These are phyloP conservation scores for Diplogasteroides magnus DNA, from an alignment of 1,140 invertebrate genomes.

Conservation along the genomic window DNA sequence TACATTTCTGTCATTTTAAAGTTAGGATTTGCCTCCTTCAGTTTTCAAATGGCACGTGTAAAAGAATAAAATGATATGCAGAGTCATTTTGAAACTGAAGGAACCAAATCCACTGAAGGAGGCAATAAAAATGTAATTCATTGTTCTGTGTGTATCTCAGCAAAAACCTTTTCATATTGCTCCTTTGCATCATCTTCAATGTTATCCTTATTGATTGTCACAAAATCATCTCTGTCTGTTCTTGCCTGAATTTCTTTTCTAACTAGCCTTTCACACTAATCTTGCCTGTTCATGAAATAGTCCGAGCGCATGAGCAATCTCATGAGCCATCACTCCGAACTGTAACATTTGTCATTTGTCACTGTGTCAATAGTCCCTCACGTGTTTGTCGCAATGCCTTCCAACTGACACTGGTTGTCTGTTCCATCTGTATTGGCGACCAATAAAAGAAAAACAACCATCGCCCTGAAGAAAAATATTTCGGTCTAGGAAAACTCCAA, in stretches of 20 bases:
- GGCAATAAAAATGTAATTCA: too few species aligned
- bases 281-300: background rate
- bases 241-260: background rate
- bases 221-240: background rate
- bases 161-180: background rate
- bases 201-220: background rate
- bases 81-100: too few species aligned
- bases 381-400: background rate
- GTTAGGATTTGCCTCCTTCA: too few species aligned
- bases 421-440: background rate
- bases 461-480: background rate
- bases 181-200: background rate
- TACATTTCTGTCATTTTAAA: too few species aligned
- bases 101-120: too few species aligned
- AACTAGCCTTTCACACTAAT: too few species aligned
- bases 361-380: background rate
- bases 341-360: background rate
- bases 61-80: too few species aligned
- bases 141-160: too few species aligned
- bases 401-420: background rate
- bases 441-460: background rate
- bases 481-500: too few species aligned
- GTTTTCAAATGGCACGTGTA: too few species aligned
- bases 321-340: background rate
- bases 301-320: background rate